Percentiles rank a stretch among this genome's conserved stretches.
Conservation (phyloP, 2,888 invertebrate genomes). For the Polietes domitor region DNA sequence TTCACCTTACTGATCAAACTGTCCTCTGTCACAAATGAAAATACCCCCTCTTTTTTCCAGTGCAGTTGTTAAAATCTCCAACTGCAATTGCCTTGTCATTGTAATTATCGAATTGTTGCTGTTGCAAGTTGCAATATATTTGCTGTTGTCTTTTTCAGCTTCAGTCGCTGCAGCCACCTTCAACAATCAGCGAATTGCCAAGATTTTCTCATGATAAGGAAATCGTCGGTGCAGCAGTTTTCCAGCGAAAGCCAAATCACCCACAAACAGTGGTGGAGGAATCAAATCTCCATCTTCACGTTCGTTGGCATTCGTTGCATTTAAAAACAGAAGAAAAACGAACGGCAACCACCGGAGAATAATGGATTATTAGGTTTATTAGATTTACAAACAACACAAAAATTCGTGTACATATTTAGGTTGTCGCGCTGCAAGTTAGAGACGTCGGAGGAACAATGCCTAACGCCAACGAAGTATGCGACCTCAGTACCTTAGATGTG, state of each 20-base stretch:
- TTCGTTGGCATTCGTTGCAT: conserved; percentile 25
- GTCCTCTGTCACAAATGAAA: neutral
- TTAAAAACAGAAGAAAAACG: conserved; percentile 1
- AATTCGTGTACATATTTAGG: conserved; percentile 61
- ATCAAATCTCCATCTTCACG: conserved; percentile 7
- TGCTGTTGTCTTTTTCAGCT: conserved; percentile 24
- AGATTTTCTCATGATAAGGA: conserved; percentile 63
- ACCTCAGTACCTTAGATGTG: conserved; percentile 10
- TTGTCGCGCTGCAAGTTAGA: neutral
- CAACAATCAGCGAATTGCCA: conserved; percentile 39
- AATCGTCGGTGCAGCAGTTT: conserved; percentile 21
- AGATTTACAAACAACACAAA: conserved; percentile 49
- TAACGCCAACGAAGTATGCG: neutral
- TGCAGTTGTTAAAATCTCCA: conserved; percentile 45
- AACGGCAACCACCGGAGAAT: conserved; percentile 9
- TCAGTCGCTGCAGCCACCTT: conserved; percentile 33
- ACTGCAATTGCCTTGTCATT: conserved; percentile 69
- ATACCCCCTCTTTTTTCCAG: neutral
- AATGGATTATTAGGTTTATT: conserved; percentile 66
- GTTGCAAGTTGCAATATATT: conserved; percentile 57
- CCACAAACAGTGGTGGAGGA: neutral
- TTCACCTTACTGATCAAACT: neutral
- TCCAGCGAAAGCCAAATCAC: conserved; percentile 41
- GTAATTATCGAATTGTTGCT: conserved; percentile 68
- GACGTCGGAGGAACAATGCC: neutral